Percentiles rank a stretch among this genome's conserved stretches.
phyloP scores from a whole-genome alignment of 1,140 invertebrate species.

The Pseudomyrmex dendroicus region DNA sequence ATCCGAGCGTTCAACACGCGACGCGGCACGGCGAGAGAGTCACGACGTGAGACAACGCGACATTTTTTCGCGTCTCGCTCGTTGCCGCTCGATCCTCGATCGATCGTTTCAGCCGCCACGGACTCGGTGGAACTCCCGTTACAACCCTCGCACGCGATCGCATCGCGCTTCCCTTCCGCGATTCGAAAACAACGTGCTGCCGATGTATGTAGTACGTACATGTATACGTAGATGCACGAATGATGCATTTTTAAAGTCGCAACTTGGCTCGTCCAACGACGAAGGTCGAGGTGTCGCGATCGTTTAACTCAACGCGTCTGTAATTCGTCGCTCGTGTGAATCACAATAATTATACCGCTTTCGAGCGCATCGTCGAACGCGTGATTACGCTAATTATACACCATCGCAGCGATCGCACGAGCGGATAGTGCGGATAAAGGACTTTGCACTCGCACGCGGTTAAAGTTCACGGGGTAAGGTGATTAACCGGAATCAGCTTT shows the following conservation, averaged over 20 bases:
- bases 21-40: conserved; percentile 42
- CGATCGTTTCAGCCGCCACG: conserved; percentile 67
- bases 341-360: conserved; percentile 55
- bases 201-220: conserved; percentile 4
- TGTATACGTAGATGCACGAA: no score
- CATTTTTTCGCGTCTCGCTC: conserved; percentile 63
- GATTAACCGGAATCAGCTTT: conserved; percentile 34
- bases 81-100: conserved; percentile 67
- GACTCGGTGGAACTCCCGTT: conserved; percentile 73
- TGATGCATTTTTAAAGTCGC: background rate
- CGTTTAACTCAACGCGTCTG: conserved; percentile 40
- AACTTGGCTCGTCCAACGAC: background rate
- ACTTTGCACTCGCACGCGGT: conserved; percentile 18
- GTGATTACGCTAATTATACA: conserved; percentile 57
- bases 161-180: conserved; percentile 75
- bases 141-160: conserved; percentile 74
- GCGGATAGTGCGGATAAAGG: background rate
- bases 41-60: conserved; percentile 55
- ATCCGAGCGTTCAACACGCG: conserved; percentile 22
- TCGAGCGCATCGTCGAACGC: conserved; percentile 21
- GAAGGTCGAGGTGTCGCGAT: conserved; percentile 17
- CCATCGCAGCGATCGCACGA: conserved; percentile 8
- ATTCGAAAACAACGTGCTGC: conserved; percentile 62
- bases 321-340: conserved; percentile 50
- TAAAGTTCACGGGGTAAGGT: conserved; percentile 24